A percentile compares a stretch with the other conserved stretches of the same genome.
These are phyloP conservation scores for Diploptera punctata DNA, from an alignment of 2,888 invertebrate species.

Conservation along the genomic window DNA sequence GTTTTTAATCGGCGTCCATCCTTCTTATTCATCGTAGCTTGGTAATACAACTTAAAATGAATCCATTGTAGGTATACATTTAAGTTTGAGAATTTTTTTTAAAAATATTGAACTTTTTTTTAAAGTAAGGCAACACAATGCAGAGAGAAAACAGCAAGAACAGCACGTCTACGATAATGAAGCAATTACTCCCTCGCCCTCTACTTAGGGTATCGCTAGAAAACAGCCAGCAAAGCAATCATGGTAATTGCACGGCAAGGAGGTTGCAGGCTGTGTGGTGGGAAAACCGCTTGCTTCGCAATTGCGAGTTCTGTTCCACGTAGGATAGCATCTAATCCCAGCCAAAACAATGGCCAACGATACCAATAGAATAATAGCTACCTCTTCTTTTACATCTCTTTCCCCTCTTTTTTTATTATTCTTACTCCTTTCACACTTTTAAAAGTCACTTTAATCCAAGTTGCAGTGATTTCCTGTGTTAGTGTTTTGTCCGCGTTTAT, in stretches of 20 bases:
- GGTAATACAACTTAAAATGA: too few species aligned
- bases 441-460: neutral
- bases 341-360: slow-evolving; percentile 15
- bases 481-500: neutral
- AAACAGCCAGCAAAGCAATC: slow-evolving; percentile 34
- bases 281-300: slow-evolving; percentile 24
- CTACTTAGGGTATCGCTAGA: slow-evolving; percentile 12
- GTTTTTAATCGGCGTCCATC: too few species aligned
- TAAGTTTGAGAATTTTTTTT: too few species aligned
- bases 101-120: too few species aligned
- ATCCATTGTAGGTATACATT: too few species aligned
- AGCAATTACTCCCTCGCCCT: slow-evolving; percentile 34
- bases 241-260: slow-evolving; percentile 32
- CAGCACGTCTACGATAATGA: slow-evolving; percentile 30
- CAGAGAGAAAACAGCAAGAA: neutral
- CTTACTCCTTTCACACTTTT: neutral
- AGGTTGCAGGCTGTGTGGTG: neutral
- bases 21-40: too few species aligned
- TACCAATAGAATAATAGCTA: slow-evolving; percentile 10
- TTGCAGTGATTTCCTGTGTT: neutral
- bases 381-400: neutral
- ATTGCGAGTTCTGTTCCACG: neutral
- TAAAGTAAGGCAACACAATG: neutral
- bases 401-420: neutral
- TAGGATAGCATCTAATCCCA: slow-evolving; percentile 1